These are phyloP conservation scores for Rhopalosiphum maidis DNA, from an alignment of 1,140 invertebrate species.

Conservation along the genomic window DNA sequence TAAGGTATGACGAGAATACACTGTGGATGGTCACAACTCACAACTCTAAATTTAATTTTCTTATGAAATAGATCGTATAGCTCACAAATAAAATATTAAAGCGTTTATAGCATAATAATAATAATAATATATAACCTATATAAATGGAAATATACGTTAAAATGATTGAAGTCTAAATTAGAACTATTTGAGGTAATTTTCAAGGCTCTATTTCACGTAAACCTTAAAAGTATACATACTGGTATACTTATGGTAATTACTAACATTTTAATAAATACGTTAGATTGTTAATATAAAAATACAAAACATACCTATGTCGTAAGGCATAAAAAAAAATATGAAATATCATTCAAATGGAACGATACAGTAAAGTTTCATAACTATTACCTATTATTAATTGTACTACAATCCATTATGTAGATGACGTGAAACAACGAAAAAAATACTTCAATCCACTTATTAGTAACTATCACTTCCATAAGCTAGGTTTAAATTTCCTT, in stretches of 20 bases:
- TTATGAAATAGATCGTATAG: background rate
- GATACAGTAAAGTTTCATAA: background rate
- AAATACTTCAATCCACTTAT: background rate
- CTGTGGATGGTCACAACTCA: background rate
- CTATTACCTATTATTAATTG: slow-evolving; percentile 23
- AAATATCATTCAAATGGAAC: slow-evolving; percentile 14
- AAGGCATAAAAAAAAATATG: background rate
- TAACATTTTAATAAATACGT: background rate
- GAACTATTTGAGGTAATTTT: background rate
- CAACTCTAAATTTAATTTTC: background rate
- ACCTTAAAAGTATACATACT: background rate
- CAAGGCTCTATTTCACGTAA: background rate
- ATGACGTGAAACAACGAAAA: background rate
- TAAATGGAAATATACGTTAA: background rate
- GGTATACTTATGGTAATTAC: background rate
- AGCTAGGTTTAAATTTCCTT: background rate
- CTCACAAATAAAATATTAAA: background rate
- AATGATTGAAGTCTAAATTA: background rate
- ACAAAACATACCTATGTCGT: background rate
- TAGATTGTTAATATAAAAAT: background rate
- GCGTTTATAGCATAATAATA: background rate
- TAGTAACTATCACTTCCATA: background rate
- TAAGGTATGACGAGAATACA: background rate
- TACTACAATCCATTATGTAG: background rate
- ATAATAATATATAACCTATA: background rate